Percentiles rank a stretch among this genome's conserved stretches.
These are phyloP conservation scores for Barypeithes pellucidus DNA, from an alignment of 2,888 invertebrate species.

Conservation along the genomic window DNA sequence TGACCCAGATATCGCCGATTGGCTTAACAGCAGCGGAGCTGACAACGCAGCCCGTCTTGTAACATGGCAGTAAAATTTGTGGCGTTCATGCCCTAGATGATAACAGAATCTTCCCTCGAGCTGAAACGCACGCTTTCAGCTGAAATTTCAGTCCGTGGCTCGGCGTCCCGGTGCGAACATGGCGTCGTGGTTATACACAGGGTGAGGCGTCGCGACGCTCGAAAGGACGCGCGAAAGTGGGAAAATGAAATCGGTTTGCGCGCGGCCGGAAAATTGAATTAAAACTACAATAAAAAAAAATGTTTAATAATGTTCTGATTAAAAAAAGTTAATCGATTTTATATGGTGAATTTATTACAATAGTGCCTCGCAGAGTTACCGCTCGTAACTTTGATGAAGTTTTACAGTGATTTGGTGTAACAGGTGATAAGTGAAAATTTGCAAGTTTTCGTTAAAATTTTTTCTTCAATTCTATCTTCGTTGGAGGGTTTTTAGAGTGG, in stretches of 20 bases:
- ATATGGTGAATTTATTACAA: neutral
- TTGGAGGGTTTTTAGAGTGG: neutral
- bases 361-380: neutral
- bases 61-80: too few species aligned
- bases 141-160: slow-evolving; percentile 49
- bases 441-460: neutral
- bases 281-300: neutral
- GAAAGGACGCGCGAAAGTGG: slow-evolving; percentile 21
- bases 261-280: slow-evolving; percentile 5
- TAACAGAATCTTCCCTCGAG: slow-evolving; percentile 15
- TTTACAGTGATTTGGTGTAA: slow-evolving; percentile 19
- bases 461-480: neutral
- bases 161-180: slow-evolving; percentile 50
- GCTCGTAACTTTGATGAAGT: neutral
- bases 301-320: neutral
- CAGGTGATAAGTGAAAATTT: slow-evolving; percentile 21
- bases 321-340: neutral
- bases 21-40: too few species aligned
- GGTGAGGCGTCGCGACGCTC: slow-evolving; percentile 26
- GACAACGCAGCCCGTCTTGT: too few species aligned
- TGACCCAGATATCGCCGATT: too few species aligned
- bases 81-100: too few species aligned
- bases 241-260: slow-evolving; percentile 23
- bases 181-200: slow-evolving; percentile 34
- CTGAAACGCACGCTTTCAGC: slow-evolving; percentile 47